Conservation (phyloP, 2,888 invertebrate genomes). For the Urechis unicinctus region DNA sequence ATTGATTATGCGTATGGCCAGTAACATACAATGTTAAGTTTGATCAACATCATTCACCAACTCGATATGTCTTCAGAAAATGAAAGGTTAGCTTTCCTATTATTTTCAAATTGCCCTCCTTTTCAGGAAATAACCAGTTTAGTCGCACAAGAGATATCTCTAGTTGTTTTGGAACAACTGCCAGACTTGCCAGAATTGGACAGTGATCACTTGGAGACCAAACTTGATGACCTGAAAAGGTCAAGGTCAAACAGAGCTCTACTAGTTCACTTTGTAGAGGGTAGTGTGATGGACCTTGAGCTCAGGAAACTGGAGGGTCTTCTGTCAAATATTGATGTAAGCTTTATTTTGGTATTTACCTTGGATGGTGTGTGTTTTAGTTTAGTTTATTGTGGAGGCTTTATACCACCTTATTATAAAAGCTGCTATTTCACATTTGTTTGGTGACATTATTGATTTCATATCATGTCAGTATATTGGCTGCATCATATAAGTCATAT, state of each 20-base stretch:
- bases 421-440: too few species aligned
- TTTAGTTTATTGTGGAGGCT: too few species aligned
- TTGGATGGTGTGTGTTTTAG: too few species aligned
- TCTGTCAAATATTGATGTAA: conserved; percentile 53
- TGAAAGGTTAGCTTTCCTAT: background rate
- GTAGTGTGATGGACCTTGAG: conserved; percentile 52
- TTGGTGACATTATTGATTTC: too few species aligned
- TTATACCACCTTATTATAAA: too few species aligned
- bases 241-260: background rate
- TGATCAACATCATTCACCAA: background rate
- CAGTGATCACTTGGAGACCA: conserved; percentile 59
- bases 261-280: conserved; percentile 50
- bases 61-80: background rate
- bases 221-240: background rate
- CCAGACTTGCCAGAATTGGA: conserved; percentile 60
- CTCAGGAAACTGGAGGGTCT: conserved; percentile 61
- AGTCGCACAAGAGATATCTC: conserved; percentile 57
- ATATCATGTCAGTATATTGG: too few species aligned
- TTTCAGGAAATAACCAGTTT: conserved; percentile 45
- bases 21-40: too few species aligned
- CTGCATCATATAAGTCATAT: too few species aligned
- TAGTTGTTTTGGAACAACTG: conserved; percentile 58
- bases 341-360: too few species aligned
- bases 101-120: background rate
- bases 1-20: conserved; percentile 9